Percentiles rank a stretch among this genome's conserved stretches.
These are phyloP conservation scores for Drosophila monieri DNA, from an alignment of 2,888 invertebrate species.

Conservation along the genomic window DNA sequence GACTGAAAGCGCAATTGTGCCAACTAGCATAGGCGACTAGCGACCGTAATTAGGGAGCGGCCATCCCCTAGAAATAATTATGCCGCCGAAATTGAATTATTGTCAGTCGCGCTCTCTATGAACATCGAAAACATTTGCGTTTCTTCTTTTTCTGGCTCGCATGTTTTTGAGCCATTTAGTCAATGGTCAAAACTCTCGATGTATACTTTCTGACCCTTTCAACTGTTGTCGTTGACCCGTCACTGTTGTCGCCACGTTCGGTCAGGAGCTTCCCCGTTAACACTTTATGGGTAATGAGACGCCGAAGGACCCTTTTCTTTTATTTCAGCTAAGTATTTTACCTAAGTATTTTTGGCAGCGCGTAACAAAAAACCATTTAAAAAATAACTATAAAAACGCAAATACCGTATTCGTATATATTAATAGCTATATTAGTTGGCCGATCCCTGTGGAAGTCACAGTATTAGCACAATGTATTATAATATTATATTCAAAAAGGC, in stretches of 20 bases:
- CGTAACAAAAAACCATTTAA: not conserved
- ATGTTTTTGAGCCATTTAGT: slow-evolving; percentile 61
- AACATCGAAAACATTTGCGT: not conserved
- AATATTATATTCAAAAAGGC: no score
- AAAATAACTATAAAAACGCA: no score
- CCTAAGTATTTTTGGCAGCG: slow-evolving; percentile 57
- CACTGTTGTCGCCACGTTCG: slow-evolving; percentile 52
- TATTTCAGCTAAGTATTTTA: slow-evolving; percentile 54
- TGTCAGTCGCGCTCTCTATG: not conserved
- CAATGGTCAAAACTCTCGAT: slow-evolving; percentile 70
- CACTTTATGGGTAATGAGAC: not conserved
- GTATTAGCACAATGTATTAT: no score
- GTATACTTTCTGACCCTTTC: slow-evolving; percentile 74
- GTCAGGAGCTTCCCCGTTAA: slow-evolving; percentile 56
- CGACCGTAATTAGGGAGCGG: slow-evolving; percentile 24
- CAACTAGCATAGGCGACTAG: slow-evolving; percentile 11
- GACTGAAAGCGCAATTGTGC: slow-evolving; percentile 38
- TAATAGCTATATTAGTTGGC: no score
- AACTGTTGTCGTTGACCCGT: slow-evolving; percentile 58
- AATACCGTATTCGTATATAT: no score
- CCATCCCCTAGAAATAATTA: slow-evolving; percentile 4
- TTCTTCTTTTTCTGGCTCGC: slow-evolving; percentile 41
- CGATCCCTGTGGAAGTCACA: no score
- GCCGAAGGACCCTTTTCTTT: slow-evolving; percentile 54
- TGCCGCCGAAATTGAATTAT: slow-evolving; percentile 55